Percentiles rank a stretch among this genome's conserved stretches.
Conservation (phyloP, 2,797 vertebrate species). For the Sardinella longiceps region DNA sequence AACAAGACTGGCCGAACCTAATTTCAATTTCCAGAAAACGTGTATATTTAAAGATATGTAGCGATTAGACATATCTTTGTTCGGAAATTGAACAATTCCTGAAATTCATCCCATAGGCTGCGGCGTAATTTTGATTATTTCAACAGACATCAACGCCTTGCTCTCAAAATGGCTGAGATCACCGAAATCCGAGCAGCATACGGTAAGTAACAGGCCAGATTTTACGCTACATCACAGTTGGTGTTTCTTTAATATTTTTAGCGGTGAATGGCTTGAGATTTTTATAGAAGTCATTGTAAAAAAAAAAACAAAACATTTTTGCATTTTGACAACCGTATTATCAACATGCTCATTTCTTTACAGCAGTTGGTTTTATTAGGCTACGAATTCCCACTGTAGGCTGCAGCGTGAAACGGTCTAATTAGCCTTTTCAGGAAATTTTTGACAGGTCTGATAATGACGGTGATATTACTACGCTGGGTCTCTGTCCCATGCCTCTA, state of each 20-base stretch:
- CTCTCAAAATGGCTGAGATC: slow-evolving; percentile 82
- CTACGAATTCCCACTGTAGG: not conserved
- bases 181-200: slow-evolving; percentile 77
- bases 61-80: not conserved
- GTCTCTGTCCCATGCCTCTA: not conserved
- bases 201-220: slow-evolving; percentile 66
- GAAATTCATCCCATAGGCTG: not conserved
- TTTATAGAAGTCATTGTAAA: not conserved
- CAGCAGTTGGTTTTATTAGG: not conserved
- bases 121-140: slow-evolving; percentile 13
- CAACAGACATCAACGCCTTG: slow-evolving; percentile 33
- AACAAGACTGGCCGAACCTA: slow-evolving; percentile 2
- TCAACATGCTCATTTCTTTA: not conserved
- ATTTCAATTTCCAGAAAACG: not conserved
- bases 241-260: not conserved
- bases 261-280: not conserved
- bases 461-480: no score
- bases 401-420: not conserved
- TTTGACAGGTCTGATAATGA: not conserved
- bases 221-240: not conserved
- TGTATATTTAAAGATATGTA: slow-evolving; percentile 2
- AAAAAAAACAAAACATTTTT: not conserved
- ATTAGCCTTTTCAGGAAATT: not conserved
- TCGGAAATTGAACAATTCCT: not conserved
- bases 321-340: not conserved